Evolutionary conservation across 2,888 invertebrate species (phyloP), one percentile per base, ranked within the genome.

Genomic region (Mesoligia furuncula): DNA sequence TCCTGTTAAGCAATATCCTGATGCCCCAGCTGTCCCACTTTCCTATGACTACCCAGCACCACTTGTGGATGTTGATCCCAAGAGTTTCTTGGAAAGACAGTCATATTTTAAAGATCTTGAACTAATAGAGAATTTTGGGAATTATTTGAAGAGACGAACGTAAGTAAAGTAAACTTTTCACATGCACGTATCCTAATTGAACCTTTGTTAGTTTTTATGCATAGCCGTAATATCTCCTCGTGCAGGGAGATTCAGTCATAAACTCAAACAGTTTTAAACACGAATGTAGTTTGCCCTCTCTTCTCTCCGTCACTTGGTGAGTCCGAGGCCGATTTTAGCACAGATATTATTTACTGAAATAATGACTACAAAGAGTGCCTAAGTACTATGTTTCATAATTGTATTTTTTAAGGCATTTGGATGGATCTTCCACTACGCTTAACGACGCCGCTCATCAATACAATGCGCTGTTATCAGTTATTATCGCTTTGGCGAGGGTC

Each of bases 101-200:
- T 73, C 86, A 9, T 83, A 78, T 75, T 72, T 8, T 54, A 65
- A 62, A 1, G 72, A 83, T 48, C 78, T 84, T 20, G 69, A 74
- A 59, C 51, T 85, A 1, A 11, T 78, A 6, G 83, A 84, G 13
- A 65, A 78, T n/a, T 83, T 84, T 1, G 86, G 68, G 2, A 78
- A 39, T 31, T 84, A 85, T 66, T 75, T 84, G 68, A 85, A 13
- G 45, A 68, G 2, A 59, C 68, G 48, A 39, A 78, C 79, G 84
- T 84, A 66, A 84, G 15, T n/a, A n/a, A 66, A 84, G 15, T n/a
- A n/a, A 20, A 11, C 20, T 62, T 62, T 31, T 48, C 9, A 36
- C 6, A 31, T 27, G 7, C 17, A 24, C 39, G 0, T 54, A 27
- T 67, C 7, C 54, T 27, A 39, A 11, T 11, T 36, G 0, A 11